These are phyloP conservation scores for Gobio occitaniae DNA, from an alignment of 2,797 vertebrate species.

Conservation along the genomic window DNA sequence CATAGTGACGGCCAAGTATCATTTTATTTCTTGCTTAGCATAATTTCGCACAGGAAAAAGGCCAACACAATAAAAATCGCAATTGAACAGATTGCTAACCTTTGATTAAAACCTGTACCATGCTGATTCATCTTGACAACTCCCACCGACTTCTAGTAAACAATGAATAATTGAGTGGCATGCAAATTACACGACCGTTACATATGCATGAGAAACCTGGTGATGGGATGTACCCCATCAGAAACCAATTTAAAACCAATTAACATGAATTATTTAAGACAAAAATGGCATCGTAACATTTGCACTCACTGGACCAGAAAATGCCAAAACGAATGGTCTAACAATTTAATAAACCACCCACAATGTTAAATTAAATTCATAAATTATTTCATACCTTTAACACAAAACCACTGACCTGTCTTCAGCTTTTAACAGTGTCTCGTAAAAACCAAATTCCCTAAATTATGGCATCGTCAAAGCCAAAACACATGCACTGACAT, in stretches of 20 bases:
- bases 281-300: constrained; percentile 26
- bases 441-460: constrained; percentile 3
- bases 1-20: background rate
- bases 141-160: constrained; percentile 57
- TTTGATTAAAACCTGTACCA: constrained; percentile 1
- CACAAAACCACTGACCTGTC: constrained; percentile 17
- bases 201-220: constrained; percentile 61
- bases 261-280: constrained; percentile 60
- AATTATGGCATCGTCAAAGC: constrained; percentile 17
- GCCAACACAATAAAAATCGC: constrained; percentile 7
- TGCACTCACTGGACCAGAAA: constrained; percentile 18
- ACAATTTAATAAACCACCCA: constrained; percentile 22
- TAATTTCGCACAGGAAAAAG: background rate
- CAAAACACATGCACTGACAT: constrained; percentile 27
- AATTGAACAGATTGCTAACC: constrained; percentile 24
- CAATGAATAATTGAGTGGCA: constrained; percentile 75
- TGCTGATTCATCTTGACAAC: constrained; percentile 59
- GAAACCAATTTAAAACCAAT: constrained; percentile 39
- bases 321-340: background rate
- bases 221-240: constrained; percentile 56
- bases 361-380: constrained; percentile 12
- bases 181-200: constrained; percentile 21
- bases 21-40: constrained; percentile 3
- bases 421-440: constrained; percentile 17
- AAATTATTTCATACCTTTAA: constrained; percentile 37